Evolutionary conservation across 2,888 invertebrate species (phyloP), one percentile per base, ranked within the genome.

Genomic region (Rhingia rostrata): DNA sequence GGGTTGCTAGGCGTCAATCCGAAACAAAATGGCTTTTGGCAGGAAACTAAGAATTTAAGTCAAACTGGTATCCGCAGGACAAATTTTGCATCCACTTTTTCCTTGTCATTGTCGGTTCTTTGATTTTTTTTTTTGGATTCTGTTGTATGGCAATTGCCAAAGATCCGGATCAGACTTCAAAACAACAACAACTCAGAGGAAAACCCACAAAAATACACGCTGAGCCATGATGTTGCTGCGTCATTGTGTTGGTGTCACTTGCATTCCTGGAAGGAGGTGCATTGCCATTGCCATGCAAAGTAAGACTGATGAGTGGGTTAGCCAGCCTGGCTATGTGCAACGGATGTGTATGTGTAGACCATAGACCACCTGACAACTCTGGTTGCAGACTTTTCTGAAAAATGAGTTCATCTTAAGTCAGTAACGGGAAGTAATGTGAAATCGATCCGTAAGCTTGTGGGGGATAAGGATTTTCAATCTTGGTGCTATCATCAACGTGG

Each of bases 11-110:
- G 79, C 83, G 79, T 79, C 83, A 83, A 69, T 83, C 83, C 69
- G 73, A 69, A 73, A 63, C 78, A 74, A 79, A 67, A 83, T 83
- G 63, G 63, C 41, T 83, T 79, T 79, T 83, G 79, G 63, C 63
- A 79, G 73, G 51, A 73, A 56, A 69, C 79, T 73, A 83, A 66
- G 69, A 79, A 79, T 74, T 72, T 69, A 53, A 79, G 67, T 67
- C 72, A 83, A 54, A 78, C 54, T 61, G 61, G 63, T 66, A 54
- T 70, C 63, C 53, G 12, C 30, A 63, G 79, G 79, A 79, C 73
- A 73, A 83, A 79, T 83, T 83, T 73, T 74, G 73, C 66, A 83
- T 83, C 56, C 67, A 54, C 49, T 56, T 81, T 75, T 78, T 67
- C 43, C n/a, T 45, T 56, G 56, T 69, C 53, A 30, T 60, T 81